Evolutionary conservation across 2,888 invertebrate genomes (phyloP).

Genomic region (Colostygia pectinataria): DNA sequence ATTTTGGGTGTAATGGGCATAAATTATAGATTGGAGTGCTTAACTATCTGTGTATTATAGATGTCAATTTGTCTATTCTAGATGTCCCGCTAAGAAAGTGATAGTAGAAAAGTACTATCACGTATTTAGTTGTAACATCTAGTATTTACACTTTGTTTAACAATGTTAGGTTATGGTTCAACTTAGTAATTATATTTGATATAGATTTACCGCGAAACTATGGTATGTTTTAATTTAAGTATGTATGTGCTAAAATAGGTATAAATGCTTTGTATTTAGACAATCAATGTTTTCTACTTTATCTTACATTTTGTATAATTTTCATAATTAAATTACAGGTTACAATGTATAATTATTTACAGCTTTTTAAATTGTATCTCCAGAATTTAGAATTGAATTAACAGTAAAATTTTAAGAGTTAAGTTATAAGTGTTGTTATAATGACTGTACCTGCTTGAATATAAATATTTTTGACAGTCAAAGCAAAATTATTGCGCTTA

Average conservation of each 20-base stretch:
- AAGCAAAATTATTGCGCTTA: conserved; percentile 83
- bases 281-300: conserved; percentile 38
- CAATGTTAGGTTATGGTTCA: conserved; percentile 55
- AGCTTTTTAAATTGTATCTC: conserved; percentile 32
- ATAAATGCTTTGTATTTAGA: conserved; percentile 50
- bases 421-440: conserved; percentile 74
- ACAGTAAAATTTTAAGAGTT: conserved; percentile 43
- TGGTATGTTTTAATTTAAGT: conserved; percentile 44
- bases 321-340: conserved; percentile 39
- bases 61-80: conserved; percentile 3
- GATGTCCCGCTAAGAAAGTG: too few relatives aligned
- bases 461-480: conserved; percentile 79
- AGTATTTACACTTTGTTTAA: conserved; percentile 59
- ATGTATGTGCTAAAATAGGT: conserved; percentile 29
- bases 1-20: not conserved
- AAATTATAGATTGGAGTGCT: conserved; percentile 5
- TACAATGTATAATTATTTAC: conserved; percentile 29
- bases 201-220: conserved; percentile 45
- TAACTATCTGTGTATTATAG: conserved; percentile 21
- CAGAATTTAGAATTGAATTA: conserved; percentile 35
- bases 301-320: conserved; percentile 36
- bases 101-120: conserved; percentile 55
- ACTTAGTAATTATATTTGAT: conserved; percentile 53
- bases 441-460: conserved; percentile 81
- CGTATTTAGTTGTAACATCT: conserved; percentile 50